Evolutionary conservation across 2,113 vertebrate species (phyloP).

Genomic region (Anseranas semipalmata): DNA sequence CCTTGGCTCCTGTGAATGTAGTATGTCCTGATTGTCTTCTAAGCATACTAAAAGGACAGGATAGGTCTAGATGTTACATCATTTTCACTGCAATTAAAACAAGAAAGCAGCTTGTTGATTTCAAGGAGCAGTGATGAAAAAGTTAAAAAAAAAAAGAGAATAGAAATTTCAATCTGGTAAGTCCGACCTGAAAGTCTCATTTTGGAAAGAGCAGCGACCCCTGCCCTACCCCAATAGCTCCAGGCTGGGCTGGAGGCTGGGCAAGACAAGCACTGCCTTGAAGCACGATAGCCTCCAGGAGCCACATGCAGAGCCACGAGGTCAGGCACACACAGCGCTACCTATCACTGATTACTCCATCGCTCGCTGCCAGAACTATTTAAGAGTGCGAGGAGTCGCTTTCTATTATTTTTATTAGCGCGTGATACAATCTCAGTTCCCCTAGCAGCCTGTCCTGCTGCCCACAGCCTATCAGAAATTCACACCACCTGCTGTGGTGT

Average conservation of each 20-base stretch:
- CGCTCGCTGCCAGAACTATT: neutral
- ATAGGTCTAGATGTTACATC: neutral
- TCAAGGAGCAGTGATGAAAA: neutral
- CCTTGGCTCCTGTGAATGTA: neutral
- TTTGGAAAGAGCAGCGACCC: neutral
- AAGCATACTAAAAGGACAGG: neutral
- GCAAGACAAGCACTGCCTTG: neutral
- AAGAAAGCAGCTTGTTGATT: neutral
- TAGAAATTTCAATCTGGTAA: neutral
- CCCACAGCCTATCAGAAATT: neutral
- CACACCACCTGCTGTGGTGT: neutral
- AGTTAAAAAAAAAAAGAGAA: neutral
- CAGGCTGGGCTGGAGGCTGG: neutral
- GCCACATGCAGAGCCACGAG: neutral
- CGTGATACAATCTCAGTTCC: constrained; percentile 1
- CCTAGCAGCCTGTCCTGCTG: neutral
- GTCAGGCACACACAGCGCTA: neutral
- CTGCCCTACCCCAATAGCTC: neutral
- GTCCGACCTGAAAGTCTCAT: neutral
- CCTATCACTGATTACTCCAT: neutral
- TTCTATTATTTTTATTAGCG: neutral
- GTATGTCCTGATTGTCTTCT: neutral
- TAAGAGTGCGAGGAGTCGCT: neutral
- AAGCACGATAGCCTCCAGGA: neutral
- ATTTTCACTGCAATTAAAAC: neutral